These are phyloP conservation scores for Ophiodon elongatus DNA, from an alignment of 2,113 vertebrate species.

Conservation along the genomic window DNA sequence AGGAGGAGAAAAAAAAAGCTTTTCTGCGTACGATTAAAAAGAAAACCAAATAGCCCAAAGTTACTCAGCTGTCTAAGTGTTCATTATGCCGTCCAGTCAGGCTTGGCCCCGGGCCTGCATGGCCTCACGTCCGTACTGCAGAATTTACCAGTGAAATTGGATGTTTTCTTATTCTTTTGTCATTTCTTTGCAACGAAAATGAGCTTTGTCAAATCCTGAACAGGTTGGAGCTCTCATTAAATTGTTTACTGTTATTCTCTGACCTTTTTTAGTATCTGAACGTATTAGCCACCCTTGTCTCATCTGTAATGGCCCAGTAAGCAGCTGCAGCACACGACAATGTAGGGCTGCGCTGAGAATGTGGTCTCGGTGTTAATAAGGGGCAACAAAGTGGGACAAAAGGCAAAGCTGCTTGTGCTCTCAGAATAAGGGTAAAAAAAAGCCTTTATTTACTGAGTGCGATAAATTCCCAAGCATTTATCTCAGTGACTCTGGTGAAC, in stretches of 20 bases:
- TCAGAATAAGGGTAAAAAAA: neutral
- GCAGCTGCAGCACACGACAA: neutral
- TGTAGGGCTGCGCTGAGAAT: neutral
- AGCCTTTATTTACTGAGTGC: neutral
- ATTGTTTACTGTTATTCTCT: constrained; percentile 36
- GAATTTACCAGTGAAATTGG: constrained; percentile 18
- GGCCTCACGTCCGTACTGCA: neutral
- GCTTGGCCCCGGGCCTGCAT: constrained; percentile 1
- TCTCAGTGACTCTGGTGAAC: neutral
- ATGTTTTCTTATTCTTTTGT: constrained; percentile 21
- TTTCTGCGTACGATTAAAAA: constrained; percentile 13
- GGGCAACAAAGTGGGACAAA: constrained; percentile 27
- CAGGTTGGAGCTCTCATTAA: constrained; percentile 31
- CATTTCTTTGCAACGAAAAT: constrained; percentile 5
- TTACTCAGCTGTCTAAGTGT: constrained; percentile 44
- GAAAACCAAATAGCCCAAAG: constrained; percentile 8
- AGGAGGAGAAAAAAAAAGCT: neutral
- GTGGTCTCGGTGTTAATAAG: constrained; percentile 38
- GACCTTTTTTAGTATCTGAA: constrained; percentile 42
- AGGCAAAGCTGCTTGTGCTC: constrained; percentile 9
- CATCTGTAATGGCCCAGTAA: constrained; percentile 25
- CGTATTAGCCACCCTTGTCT: constrained; percentile 31
- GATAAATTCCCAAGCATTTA: neutral
- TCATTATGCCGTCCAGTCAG: constrained; percentile 41
- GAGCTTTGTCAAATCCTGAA: constrained; percentile 11